Percentiles rank a stretch among this genome's conserved stretches.
Evolutionary conservation across 2,888 invertebrate species (phyloP).

Genomic region (Netelia fuscicornis): DNA sequence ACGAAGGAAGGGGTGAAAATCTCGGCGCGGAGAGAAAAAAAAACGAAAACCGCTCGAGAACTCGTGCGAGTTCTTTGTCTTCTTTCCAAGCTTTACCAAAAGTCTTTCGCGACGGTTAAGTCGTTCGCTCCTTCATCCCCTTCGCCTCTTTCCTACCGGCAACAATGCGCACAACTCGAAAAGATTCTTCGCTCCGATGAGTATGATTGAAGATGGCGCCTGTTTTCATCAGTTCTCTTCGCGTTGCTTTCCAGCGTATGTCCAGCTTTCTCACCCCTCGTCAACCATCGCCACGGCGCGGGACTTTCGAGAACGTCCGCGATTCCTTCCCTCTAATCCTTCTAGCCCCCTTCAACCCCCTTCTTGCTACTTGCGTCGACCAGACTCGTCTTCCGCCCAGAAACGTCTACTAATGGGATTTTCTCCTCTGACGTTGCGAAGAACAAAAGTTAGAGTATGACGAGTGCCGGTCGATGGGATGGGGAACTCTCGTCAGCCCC

Average conservation of each 20-base stretch:
- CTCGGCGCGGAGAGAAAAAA: conserved; percentile 16
- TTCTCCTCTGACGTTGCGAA: conserved; percentile 66
- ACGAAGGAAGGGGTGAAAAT: conserved; percentile 32
- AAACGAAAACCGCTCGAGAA: conserved; percentile 29
- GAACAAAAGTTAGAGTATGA: conserved; percentile 68
- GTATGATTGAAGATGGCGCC: conserved; percentile 61
- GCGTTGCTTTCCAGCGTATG: conserved; percentile 41
- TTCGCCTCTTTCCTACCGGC: not conserved
- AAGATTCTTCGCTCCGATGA: conserved; percentile 51
- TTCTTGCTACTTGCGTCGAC: not conserved
- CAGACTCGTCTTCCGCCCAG: conserved; percentile 46
- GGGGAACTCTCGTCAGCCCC: not conserved
- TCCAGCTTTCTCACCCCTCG: conserved; percentile 29
- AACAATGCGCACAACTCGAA: conserved; percentile 35
- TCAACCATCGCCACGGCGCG: conserved; percentile 16
- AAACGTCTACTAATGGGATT: conserved; percentile 65
- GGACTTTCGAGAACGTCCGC: conserved; percentile 23
- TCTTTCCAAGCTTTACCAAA: conserved; percentile 26
- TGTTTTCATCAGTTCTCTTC: conserved; percentile 55
- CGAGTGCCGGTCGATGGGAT: conserved; percentile 53
- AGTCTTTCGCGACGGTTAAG: conserved; percentile 6
- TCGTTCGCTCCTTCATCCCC: no score
- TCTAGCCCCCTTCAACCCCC: conserved; percentile 1
- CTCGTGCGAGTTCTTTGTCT: conserved; percentile 47
- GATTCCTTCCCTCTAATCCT: not conserved